Percentiles rank a stretch among this genome's conserved stretches.
Conservation (phyloP, 2,797 vertebrate species). For the Dryobates pubescens region DNA sequence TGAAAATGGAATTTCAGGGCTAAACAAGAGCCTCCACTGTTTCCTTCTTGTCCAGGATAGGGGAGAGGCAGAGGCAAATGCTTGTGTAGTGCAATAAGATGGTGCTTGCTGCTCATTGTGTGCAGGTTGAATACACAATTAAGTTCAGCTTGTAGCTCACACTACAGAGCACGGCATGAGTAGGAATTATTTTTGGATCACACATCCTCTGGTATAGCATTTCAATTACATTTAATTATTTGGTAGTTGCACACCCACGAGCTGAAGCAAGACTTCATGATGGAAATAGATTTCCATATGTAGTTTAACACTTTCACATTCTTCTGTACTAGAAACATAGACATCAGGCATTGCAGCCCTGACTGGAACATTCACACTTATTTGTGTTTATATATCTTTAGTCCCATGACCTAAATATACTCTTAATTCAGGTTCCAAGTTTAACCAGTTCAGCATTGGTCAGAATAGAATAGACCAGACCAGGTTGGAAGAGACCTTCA, state of each 20-base stretch:
- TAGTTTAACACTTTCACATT: constrained; percentile 1
- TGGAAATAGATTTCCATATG: neutral
- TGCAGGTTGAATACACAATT: neutral
- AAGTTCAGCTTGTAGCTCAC: neutral
- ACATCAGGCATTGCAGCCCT: neutral
- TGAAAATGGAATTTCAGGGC: neutral
- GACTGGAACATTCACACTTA: neutral
- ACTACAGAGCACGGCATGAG: neutral
- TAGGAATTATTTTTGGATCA: constrained; percentile 31
- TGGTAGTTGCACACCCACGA: constrained; percentile 19
- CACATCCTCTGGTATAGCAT: constrained; percentile 16
- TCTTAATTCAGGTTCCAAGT: neutral
- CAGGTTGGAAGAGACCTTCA: too few relatives aligned
- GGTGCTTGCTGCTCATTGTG: neutral
- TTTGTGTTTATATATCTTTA: neutral
- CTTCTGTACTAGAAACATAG: neutral
- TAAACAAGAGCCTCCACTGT: neutral
- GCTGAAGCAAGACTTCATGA: neutral
- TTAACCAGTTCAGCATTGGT: neutral
- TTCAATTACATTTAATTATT: constrained; percentile 30
- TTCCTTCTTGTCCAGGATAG: neutral
- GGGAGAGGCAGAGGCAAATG: neutral
- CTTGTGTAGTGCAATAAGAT: neutral
- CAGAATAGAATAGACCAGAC: too few relatives aligned
- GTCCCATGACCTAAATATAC: neutral